A percentile compares a stretch with the other conserved stretches of the same genome.
These are phyloP conservation scores for Nicator chloris DNA, from an alignment of 2,113 vertebrate species.

Conservation along the genomic window DNA sequence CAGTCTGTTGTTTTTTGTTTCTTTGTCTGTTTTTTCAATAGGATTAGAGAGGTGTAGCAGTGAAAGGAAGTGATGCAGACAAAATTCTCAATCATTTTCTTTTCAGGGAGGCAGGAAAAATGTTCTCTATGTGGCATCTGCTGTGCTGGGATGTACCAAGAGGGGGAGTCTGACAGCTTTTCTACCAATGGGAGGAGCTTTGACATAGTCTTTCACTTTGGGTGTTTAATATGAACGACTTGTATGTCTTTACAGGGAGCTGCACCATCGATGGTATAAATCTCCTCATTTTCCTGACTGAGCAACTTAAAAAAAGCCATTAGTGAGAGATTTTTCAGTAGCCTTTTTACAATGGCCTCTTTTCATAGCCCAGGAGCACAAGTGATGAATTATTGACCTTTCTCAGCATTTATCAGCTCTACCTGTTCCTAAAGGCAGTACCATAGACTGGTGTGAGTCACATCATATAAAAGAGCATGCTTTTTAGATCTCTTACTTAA, in stretches of 20 bases:
- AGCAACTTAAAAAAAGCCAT: not conserved
- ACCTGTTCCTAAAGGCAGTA: not conserved
- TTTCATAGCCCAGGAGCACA: not conserved
- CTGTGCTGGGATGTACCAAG: not conserved
- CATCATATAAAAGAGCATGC: not conserved
- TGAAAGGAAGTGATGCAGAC: not conserved
- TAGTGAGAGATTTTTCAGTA: not conserved
- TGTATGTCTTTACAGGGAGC: not conserved
- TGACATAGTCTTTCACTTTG: not conserved
- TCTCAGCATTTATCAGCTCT: not conserved
- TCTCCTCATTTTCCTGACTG: not conserved
- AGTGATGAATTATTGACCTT: conserved; percentile 22
- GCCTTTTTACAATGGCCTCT: not conserved
- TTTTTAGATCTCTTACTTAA: not conserved
- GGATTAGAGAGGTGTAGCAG: not conserved
- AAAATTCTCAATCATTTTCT: not conserved
- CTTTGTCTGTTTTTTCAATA: not conserved
- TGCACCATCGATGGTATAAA: not conserved
- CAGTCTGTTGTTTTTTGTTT: not conserved
- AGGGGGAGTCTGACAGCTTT: not conserved
- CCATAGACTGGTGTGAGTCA: not conserved
- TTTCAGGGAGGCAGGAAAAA: not conserved
- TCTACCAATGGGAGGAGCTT: not conserved
- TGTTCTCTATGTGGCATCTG: not conserved
- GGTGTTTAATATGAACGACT: not conserved